These are phyloP conservation scores for Petaurus breviceps DNA, from an alignment of 2,113 vertebrate genomes.

Conservation along the genomic window DNA sequence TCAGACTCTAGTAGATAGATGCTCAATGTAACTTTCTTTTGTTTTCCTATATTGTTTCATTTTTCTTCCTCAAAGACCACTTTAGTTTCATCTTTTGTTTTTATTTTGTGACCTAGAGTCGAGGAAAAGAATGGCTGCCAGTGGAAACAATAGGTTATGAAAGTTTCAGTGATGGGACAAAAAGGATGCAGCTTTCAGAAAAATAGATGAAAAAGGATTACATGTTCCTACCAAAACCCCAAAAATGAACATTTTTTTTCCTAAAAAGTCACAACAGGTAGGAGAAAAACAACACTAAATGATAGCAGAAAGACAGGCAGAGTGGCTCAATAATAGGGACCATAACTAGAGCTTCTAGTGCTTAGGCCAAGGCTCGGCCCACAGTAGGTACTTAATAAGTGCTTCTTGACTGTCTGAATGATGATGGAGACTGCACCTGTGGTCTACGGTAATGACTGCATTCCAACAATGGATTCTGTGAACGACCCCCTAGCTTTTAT, in stretches of 20 bases:
- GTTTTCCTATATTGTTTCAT: not conserved
- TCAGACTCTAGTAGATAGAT: not conserved
- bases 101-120: slow-evolving; percentile 13
- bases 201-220: slow-evolving; percentile 54
- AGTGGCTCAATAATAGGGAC: not conserved
- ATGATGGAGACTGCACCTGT: not conserved
- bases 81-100: slow-evolving; percentile 34
- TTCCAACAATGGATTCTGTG: not conserved
- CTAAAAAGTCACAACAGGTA: not conserved
- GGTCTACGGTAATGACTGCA: not conserved
- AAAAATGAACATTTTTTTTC: not conserved
- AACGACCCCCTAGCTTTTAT: not conserved
- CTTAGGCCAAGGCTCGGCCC: not conserved
- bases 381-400: not conserved
- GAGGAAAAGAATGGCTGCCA: slow-evolving; percentile 26
- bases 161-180: slow-evolving; percentile 12
- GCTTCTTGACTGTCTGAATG: not conserved
- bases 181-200: slow-evolving; percentile 49
- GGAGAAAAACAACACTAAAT: not conserved
- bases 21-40: not conserved
- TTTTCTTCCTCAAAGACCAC: slow-evolving; percentile 1
- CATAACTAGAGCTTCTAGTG: not conserved
- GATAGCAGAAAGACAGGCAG: not conserved
- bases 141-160: slow-evolving; percentile 28
- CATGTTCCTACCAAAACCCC: slow-evolving; percentile 22